phyloP scores from a whole-genome alignment of 2,888 invertebrate species.

The Ypsolopha scabrella region DNA sequence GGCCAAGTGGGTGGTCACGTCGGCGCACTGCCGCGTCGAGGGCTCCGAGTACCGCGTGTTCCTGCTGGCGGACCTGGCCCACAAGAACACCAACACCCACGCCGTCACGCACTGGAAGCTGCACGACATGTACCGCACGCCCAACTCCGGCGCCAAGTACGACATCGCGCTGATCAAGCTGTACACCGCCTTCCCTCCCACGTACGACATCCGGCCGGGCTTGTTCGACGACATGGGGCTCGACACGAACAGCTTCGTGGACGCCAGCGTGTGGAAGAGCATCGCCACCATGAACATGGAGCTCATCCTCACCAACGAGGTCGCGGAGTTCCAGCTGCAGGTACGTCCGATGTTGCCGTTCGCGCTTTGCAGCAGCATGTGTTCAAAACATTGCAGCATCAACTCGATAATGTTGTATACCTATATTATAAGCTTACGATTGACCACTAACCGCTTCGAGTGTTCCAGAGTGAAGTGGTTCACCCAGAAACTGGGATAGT shows the following conservation, averaged over 20 bases:
- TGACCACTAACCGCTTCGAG: too few relatives aligned
- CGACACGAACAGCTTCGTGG: not conserved
- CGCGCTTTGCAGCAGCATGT: too few relatives aligned
- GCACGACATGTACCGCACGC: not conserved
- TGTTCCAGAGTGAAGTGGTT: too few relatives aligned
- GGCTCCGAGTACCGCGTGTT: not conserved
- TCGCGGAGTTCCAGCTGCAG: slow-evolving; percentile 4
- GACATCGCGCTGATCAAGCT: not conserved
- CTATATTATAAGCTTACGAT: too few relatives aligned
- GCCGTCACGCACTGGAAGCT: not conserved
- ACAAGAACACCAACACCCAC: not conserved
- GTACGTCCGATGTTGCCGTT: too few relatives aligned
- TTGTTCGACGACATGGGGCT: not conserved
- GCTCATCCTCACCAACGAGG: slow-evolving; percentile 19
- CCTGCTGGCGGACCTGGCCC: not conserved
- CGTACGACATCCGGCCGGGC: not conserved
- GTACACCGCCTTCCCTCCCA: not conserved
- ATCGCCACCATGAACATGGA: not conserved
- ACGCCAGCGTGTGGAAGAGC: not conserved
- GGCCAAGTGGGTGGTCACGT: not conserved
- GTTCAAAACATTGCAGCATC: too few relatives aligned
- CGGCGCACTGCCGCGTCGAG: not conserved
- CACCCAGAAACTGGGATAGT: too few relatives aligned
- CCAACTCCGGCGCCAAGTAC: not conserved
- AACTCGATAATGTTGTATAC: too few relatives aligned